Evolutionary conservation across 2,113 vertebrate species (phyloP), one percentile per base, ranked within the genome.

Genomic region (Passer domesticus): DNA sequence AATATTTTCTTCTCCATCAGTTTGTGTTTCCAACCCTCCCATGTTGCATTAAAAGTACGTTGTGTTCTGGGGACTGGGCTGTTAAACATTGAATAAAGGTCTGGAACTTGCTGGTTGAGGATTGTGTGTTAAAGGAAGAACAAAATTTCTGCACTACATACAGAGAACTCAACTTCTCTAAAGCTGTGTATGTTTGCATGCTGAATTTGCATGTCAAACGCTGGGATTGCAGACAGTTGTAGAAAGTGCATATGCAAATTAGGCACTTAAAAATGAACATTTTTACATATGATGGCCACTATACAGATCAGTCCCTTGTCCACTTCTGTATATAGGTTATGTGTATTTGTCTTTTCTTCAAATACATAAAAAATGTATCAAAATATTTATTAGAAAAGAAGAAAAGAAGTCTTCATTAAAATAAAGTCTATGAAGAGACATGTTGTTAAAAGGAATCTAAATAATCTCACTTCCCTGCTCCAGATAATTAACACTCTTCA

Each of bases 401-500:
- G 64, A 66, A 76, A 66, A 43, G 25, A 53, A 50, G 24, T 2
- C 50, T 67, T 85, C 63, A 73, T 87, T 81, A 62, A 89, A 83
- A 81, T 27, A 85, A 52, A 92, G 39, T 59, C 91, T 94, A 59
- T 77, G 66, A 1, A 28, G 64, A 88, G 83, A 83, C 82, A 74
- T 92, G 92, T 82, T 95, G 91, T 94, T 89, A 91, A 96, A 97
- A 94, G 95, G 52, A 60, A 95, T 85, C 94, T 95, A 96, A 95
- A 89, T 94, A 94, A 96, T 87, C 80, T 96, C 95, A 93, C 95
- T 95, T 97, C 91, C 90, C 87, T 41, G 89, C 89, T 92, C 87
- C 88, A 86, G 92, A 95, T 97, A 95, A 97, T 97, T 97, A 97
- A 97, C 97, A 85, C 92, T 95, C 87, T 93, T 96, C 90, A 88